A percentile compares a stretch with the other conserved stretches of the same genome.
Conservation (phyloP, 2,888 invertebrate genomes). For the Platycheirus rosarum region DNA sequence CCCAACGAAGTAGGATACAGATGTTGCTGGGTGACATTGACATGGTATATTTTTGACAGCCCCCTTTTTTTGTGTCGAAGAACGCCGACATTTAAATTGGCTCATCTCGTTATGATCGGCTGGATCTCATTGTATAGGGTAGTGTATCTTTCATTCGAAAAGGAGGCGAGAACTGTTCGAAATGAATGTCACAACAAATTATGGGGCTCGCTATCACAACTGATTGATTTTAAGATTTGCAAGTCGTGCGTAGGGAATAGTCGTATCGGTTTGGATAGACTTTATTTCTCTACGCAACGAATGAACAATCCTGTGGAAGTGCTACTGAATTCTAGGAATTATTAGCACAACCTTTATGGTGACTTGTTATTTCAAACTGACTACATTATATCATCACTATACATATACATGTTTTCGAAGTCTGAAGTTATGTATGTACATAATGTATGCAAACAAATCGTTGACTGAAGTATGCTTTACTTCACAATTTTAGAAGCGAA, state of each 20-base stretch:
- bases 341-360: no score
- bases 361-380: no score
- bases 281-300: neutral
- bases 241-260: constrained; percentile 27
- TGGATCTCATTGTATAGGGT: no score
- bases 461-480: no score
- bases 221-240: constrained; percentile 61
- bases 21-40: constrained; percentile 4
- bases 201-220: constrained; percentile 48
- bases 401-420: no score
- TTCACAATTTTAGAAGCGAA: no score
- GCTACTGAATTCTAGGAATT: no score
- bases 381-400: no score
- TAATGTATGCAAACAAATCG: no score
- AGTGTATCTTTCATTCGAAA: neutral
- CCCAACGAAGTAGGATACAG: constrained; percentile 20
- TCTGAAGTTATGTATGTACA: no score
- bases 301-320: no score
- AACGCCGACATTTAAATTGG: neutral
- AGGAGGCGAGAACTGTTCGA: neutral
- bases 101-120: constrained; percentile 8
- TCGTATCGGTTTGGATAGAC: neutral
- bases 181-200: constrained; percentile 40
- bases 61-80: constrained; percentile 2
- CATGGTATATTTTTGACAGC: constrained; percentile 6